Evolutionary conservation across 2,113 vertebrate species (phyloP).

Genomic region (Arenaria interpres): DNA sequence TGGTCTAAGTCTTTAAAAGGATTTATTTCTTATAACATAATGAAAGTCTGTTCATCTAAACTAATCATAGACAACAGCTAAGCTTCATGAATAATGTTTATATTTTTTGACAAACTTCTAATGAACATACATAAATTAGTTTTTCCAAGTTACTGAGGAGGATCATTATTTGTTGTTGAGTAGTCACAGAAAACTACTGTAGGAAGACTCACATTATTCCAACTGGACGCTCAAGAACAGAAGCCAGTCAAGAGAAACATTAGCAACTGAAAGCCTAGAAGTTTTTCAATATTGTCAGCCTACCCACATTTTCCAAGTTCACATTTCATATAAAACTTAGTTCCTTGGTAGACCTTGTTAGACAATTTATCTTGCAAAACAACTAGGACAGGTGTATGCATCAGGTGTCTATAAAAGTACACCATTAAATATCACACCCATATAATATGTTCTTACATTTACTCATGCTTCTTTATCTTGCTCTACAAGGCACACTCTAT

Average conservation of each 20-base stretch:
- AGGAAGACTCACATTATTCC: not conserved
- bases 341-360: not conserved
- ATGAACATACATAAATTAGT: constrained; percentile 5
- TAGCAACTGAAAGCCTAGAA: not conserved
- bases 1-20: constrained; percentile 44
- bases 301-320: not conserved
- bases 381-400: not conserved
- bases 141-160: not conserved
- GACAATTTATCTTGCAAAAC: not conserved
- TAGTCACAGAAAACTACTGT: not conserved
- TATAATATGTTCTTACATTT: not conserved
- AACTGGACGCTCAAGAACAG: not conserved
- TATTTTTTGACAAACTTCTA: constrained; percentile 29
- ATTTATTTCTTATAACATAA: constrained; percentile 44
- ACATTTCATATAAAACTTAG: not conserved
- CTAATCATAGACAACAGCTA: not conserved
- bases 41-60: constrained; percentile 15
- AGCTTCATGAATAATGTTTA: constrained; percentile 34
- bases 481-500: not conserved
- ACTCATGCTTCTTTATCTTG: not conserved
- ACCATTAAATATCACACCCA: not conserved
- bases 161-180: not conserved
- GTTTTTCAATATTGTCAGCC: not conserved
- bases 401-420: not conserved
- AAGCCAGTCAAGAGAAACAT: not conserved